Evolutionary conservation across 35 echinoderm and acorn worm species (phyloP).

Genomic region (Ophioderma brevispina): DNA sequence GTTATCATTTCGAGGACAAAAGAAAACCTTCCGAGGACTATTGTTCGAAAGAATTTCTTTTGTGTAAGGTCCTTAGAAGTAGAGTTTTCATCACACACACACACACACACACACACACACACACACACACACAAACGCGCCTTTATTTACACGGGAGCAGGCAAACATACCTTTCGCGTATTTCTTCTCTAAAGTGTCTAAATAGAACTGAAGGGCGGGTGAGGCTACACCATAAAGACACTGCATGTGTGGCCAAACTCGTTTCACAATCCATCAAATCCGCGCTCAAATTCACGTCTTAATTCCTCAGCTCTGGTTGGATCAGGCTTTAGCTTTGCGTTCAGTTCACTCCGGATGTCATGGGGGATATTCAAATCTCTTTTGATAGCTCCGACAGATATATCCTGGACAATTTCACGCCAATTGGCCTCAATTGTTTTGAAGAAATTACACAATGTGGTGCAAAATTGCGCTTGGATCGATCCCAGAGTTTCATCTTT

Average conservation of each 20-base stretch:
- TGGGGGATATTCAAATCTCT: conserved; percentile 51
- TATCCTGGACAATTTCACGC: conserved; percentile 68
- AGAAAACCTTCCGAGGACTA: no score
- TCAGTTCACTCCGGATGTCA: conserved; percentile 47
- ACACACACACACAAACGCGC: no score
- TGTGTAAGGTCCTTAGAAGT: no score
- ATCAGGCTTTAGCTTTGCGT: conserved; percentile 65
- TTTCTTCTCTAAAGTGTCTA: background rate
- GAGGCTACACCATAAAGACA: conserved; percentile 64
- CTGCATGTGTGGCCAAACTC: conserved; percentile 85
- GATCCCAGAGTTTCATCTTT: conserved; percentile 72
- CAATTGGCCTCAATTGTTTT: conserved; percentile 71
- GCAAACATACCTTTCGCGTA: background rate
- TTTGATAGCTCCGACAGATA: conserved; percentile 46
- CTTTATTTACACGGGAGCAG: no score
- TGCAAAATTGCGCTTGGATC: conserved; percentile 86
- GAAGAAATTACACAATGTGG: conserved; percentile 70
- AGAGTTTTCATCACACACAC: no score
- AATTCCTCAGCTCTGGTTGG: conserved; percentile 69
- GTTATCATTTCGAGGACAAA: no score
- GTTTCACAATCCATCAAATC: conserved; percentile 72
- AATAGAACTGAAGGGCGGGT: conserved; percentile 69
- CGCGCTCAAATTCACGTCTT: conserved; percentile 68
- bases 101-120: no score
- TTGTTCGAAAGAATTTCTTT: no score